Base-by-base conservation (phyloP, 1,140 invertebrate genomes). In the Polypedilum vanderplanki region DNA sequence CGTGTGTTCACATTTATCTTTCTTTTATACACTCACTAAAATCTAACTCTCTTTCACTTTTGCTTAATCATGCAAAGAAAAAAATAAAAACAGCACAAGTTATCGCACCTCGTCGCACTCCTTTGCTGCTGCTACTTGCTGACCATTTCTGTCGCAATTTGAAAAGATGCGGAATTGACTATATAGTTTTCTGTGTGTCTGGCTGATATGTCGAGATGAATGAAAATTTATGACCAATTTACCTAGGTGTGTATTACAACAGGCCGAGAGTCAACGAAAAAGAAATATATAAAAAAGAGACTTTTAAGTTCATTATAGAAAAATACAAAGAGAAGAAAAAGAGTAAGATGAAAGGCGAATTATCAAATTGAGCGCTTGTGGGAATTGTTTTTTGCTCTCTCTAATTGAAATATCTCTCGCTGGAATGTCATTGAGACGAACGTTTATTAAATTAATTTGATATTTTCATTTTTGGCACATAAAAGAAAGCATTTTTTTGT, bases 181-280 rank as follows among this genome's bases (percentile, higher is more conserved):
- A 57, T 12, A 57, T 12, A 57, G n/a, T n/a, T 46, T n/a, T n/a
- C n/a, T 12, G 10, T n/a, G n/a, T 57, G 46, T n/a, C 12, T 57
- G n/a, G n/a, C 46, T 57, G 46, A 57, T n/a, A 57, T 57, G 46
- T 57, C 46, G 46, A 57, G 46, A 57, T 57, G 46, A 57, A 57
- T 57, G 46, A 57, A 57, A 57, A 57, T 57, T 57, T 57, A 57
- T 57, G 46, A n/a, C 46, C 46, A 57, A 57, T 57, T 57, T 57
- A 57, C 46, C n/a, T 57, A 57, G 46, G 46, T 57, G 46, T 57
- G 46, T 57, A 57, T 57, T 57, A 57, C 46, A 57, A 57, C 24
- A 33, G 24, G 24, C 24, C 24, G 5, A 57, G 12, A 0, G 46
- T n/a, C n/a, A 57, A 57, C 15, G 46, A 57, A n/a, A 12, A n/a